Evolutionary conservation across 1,140 invertebrate genomes (phyloP), one percentile per base, ranked within the genome.

Genomic region (Lethocerus indicus): DNA sequence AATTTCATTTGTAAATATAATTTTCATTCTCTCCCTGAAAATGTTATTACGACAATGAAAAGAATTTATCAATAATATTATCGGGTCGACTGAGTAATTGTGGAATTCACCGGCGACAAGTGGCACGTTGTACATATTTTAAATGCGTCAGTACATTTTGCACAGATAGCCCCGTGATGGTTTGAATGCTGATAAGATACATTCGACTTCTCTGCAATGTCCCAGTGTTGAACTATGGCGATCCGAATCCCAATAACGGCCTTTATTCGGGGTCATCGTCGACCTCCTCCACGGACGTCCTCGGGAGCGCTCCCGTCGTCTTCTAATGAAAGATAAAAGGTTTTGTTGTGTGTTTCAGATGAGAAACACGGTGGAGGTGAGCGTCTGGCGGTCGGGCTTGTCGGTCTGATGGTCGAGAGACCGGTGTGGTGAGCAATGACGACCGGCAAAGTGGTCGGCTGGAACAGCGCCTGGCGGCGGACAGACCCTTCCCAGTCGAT

Each of bases 311-410:
- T 9, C n/a, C 29, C 29, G 9, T 32, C 7, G 9, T 32, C 7
- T 9, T 9, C n/a, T 32, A 32, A 9, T 32, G n/a, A 9, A 9
- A 32, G 9, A 9, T 32, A 9, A 32, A 32, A 7, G 7, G 13
- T 13, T 40, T 7, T 18, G 26, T 3, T 20, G 32, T 2, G 23
- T 21, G 2, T 47, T 39, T 12, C 23, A 78, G 75, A 63, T 63
- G 59, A 49, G 60, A 24, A 77, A 77, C 59, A 82, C 91, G 5
- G 75, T 81, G 57, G 83, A 75, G 63, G 91, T 96, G 7, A 89
- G 91, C 2, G 85, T 97, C 3, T 98, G 94, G 94, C 94, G 0
- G 95, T 98, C 1, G 95, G 91, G 32, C 68, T 98, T 4, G 91
- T 94, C 1, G 90, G 89, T 18, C 68, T 93, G 49, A 78, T 86